Evolutionary conservation across 2,888 invertebrate genomes (phyloP).

Genomic region (Zhuqinia jingwanae): DNA sequence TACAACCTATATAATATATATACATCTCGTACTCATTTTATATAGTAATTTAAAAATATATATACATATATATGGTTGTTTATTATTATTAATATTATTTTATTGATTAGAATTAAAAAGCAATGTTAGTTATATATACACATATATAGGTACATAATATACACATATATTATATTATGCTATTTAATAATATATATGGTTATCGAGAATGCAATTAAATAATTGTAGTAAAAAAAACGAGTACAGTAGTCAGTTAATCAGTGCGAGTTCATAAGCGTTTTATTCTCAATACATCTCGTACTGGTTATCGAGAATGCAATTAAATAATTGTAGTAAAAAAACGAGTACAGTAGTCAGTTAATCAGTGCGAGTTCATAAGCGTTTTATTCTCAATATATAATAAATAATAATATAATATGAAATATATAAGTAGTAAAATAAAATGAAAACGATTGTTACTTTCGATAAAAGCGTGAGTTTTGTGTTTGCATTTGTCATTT

Average conservation of each 20-base stretch:
- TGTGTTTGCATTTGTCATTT: slow-evolving; percentile 40
- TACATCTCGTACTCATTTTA: slow-evolving; percentile 28
- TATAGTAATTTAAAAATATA: slow-evolving; percentile 43
- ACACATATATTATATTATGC: too few species aligned
- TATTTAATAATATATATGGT: slow-evolving; percentile 60
- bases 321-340: slow-evolving; percentile 60
- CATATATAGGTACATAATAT: not conserved
- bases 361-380: slow-evolving; percentile 51
- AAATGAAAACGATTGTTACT: slow-evolving; percentile 53
- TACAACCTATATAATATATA: not conserved
- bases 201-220: slow-evolving; percentile 70
- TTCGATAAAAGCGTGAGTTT: slow-evolving; percentile 34
- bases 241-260: slow-evolving; percentile 56
- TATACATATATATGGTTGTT: slow-evolving; percentile 15
- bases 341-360: slow-evolving; percentile 57
- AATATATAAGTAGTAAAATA: slow-evolving; percentile 31
- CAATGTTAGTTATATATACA: slow-evolving; percentile 11
- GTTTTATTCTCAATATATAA: slow-evolving; percentile 53
- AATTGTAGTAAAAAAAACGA: slow-evolving; percentile 57
- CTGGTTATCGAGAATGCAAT: slow-evolving; percentile 70
- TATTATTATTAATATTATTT: slow-evolving; percentile 39
- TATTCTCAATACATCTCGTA: too few species aligned
- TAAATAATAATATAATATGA: not conserved
- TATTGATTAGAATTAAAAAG: not conserved
- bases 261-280: slow-evolving; percentile 48